Conservation (phyloP, 2,888 invertebrate genomes). For the Amphipoea oculea region DNA sequence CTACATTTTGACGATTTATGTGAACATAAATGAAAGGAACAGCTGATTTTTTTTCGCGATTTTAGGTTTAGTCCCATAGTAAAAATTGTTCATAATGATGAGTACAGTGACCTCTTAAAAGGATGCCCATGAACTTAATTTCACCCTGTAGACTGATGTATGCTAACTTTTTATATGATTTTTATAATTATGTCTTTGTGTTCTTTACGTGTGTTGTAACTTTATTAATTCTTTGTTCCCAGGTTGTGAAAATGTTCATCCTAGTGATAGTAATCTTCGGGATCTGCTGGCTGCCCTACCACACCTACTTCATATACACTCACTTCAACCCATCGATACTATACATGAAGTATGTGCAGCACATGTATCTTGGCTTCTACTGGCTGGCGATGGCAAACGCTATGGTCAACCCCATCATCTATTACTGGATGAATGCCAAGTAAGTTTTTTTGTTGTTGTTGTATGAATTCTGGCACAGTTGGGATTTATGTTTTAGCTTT, state of each 20-base stretch:
- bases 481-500: background rate
- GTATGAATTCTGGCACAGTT: background rate
- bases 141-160: too few species aligned
- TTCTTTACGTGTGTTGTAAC: background rate
- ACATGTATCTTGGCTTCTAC: conserved; percentile 96
- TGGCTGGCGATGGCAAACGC: conserved; percentile 98
- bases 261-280: conserved; percentile 96
- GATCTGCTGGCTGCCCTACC: conserved; percentile 97
- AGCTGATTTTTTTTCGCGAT: too few species aligned
- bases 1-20: too few species aligned
- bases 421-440: conserved; percentile 98
- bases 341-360: conserved; percentile 94
- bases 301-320: conserved; percentile 95
- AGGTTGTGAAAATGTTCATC: conserved; percentile 98
- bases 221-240: conserved; percentile 20
- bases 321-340: conserved; percentile 93
- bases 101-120: too few species aligned
- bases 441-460: conserved; percentile 77
- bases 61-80: too few species aligned
- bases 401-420: conserved; percentile 97
- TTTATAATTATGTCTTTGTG: background rate
- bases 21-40: too few species aligned
- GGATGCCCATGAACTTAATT: too few species aligned
- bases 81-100: too few species aligned
- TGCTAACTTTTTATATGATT: background rate